Percentiles rank a stretch among this genome's conserved stretches.
Evolutionary conservation across 2,113 vertebrate species (phyloP).

Genomic region (Oncorhynchus clarkii): DNA sequence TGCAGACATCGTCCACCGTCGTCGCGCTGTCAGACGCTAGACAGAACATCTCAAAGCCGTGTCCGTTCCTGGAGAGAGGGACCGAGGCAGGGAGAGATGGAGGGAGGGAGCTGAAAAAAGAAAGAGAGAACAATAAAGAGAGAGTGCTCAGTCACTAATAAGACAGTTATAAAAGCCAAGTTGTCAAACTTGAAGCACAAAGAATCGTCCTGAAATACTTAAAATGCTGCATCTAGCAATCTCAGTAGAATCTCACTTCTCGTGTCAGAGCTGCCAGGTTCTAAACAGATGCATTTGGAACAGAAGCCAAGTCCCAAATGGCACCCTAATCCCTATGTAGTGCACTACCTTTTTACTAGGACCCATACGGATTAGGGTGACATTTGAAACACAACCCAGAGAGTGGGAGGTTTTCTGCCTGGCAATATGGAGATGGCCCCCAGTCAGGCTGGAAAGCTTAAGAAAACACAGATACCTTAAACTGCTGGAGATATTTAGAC

Average conservation of each 20-base stretch:
- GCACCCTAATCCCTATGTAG: neutral
- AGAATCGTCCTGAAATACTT: neutral
- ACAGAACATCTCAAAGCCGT: slow-evolving; percentile 95
- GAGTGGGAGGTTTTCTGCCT: no score
- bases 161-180: neutral
- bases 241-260: neutral
- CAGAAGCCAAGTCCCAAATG: neutral
- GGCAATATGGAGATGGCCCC: neutral
- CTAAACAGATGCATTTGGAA: neutral
- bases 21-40: slow-evolving; percentile 82
- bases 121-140: slow-evolving; percentile 13
- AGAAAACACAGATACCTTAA: slow-evolving; percentile 12
- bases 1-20: slow-evolving; percentile 87
- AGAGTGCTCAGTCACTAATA: neutral
- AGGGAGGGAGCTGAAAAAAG: slow-evolving; percentile 17
- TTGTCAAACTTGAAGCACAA: neutral
- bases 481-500: slow-evolving; percentile 17
- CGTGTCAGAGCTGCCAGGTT: neutral
- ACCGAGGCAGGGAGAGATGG: slow-evolving; percentile 9
- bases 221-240: neutral
- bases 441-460: slow-evolving; percentile 20
- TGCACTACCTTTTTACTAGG: no score
- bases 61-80: slow-evolving; percentile 83
- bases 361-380: neutral
- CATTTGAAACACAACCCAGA: neutral